These are phyloP conservation scores for Sternarchorhynchus goeldii DNA, from an alignment of 2,797 vertebrate species.

Conservation along the genomic window DNA sequence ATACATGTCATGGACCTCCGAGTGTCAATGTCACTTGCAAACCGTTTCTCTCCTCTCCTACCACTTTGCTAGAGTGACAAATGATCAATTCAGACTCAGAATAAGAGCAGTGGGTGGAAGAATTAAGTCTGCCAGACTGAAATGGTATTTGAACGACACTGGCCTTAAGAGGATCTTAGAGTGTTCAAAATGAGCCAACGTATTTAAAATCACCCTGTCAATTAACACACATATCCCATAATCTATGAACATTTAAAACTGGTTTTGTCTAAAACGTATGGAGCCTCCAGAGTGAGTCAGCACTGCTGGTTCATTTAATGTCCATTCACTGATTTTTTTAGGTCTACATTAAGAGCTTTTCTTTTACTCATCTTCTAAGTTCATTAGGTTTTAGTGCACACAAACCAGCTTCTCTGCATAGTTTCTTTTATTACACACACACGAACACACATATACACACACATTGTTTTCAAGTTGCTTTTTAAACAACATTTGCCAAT, in stretches of 20 bases:
- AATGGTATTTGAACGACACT: constrained; percentile 18
- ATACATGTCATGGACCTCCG: constrained; percentile 6
- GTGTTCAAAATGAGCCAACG: constrained; percentile 44
- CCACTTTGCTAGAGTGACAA: constrained; percentile 25
- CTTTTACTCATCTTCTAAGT: constrained; percentile 1
- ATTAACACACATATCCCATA: constrained; percentile 27
- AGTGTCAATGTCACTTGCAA: constrained; percentile 15
- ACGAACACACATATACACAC: neutral
- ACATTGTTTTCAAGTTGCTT: constrained; percentile 4
- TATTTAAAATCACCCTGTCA: constrained; percentile 59
- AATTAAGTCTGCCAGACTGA: constrained; percentile 19
- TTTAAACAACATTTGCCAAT: neutral
- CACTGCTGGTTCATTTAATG: neutral
- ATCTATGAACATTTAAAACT: neutral
- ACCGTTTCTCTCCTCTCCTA: neutral
- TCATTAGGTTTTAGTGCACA: constrained; percentile 31
- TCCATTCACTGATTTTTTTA: neutral
- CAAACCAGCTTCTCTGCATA: constrained; percentile 26
- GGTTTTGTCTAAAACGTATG: neutral
- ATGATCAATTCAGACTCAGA: constrained; percentile 35
- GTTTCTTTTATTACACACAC: neutral
- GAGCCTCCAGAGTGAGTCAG: neutral
- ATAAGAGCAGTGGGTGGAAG: neutral
- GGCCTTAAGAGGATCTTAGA: constrained; percentile 43
- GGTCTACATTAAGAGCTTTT: neutral